Evolutionary conservation across 2,888 invertebrate genomes (phyloP), one percentile per base, ranked within the genome.

Genomic region (Vesta saturnalis): DNA sequence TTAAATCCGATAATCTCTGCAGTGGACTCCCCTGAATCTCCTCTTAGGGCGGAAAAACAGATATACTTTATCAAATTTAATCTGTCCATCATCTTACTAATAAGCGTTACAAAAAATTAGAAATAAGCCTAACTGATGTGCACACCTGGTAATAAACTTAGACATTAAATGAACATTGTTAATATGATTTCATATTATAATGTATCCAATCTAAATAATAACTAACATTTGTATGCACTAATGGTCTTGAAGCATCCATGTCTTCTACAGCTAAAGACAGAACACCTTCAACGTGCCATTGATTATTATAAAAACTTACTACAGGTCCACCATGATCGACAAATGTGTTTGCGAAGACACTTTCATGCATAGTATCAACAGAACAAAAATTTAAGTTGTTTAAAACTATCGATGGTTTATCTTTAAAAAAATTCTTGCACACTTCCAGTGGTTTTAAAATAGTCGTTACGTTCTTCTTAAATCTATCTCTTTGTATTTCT

Each of bases 201-300:
- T 52, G 4, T 19, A 52, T 52, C 52, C 52, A 52, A 19, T 52
- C 52, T 12, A 52, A 18, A 18, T 52, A 52, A 8, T 52, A 52
- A 12, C 18, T 52, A 8, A 52, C 52, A 18, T 52, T 52, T 5
- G 52, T 52, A 19, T 52, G 5, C n/a, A 52, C 19, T 6, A 18
- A 19, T 12, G 52, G 52, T 10, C 52, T 5, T 2, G 4, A 1
- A 1, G 19, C 8, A 52, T 52, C 52, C 12, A 8, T n/a, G 1
- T 12, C 5, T 1, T 52, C 52, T 12, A 19, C 1, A 52, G 52
- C 52, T 8, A 52, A 5, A 18, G 19, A 19, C 1, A 52, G 1
- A 19, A 52, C n/a, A 19, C 52, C 21, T 19, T 52, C 52, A 21
- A 21, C 19, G n/a, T 52, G 19, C 52, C 52, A 52, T 6, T 52